Conservation (phyloP, 2,888 invertebrate genomes). For the Reticulitermes lucifugus region DNA sequence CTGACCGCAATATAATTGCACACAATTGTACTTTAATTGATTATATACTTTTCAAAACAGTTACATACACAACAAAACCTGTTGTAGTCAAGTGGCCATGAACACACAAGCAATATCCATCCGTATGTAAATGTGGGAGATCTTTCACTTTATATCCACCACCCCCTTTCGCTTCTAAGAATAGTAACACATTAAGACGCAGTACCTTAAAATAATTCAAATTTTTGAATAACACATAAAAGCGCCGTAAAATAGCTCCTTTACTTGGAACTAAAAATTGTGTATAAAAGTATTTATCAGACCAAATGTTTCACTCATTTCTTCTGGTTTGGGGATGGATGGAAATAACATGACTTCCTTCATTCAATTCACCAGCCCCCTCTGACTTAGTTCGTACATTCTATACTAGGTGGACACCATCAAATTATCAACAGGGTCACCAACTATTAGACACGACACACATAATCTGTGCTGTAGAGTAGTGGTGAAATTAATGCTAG, state of each 20-base stretch:
- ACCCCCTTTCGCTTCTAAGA: not conserved
- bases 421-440: not conserved
- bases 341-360: not conserved
- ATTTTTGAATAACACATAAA: too few species aligned
- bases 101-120: conserved; percentile 17
- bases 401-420: not conserved
- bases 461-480: too few species aligned
- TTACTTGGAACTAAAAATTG: too few species aligned
- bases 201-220: not conserved
- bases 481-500: too few species aligned
- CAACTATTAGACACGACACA: too few species aligned
- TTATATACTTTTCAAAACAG: not conserved
- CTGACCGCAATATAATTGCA: not conserved
- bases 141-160: not conserved
- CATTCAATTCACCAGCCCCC: not conserved
- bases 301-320: not conserved
- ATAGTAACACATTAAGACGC: not conserved
- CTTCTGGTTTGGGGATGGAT: not conserved
- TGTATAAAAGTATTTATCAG: too few species aligned
- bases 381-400: not conserved
- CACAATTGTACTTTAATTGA: not conserved
- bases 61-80: conserved; percentile 18
- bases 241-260: too few species aligned
- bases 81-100: conserved; percentile 30
- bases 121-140: conserved; percentile 25